phyloP scores from a whole-genome alignment of 2,888 invertebrate species.

The Ommatoiulus sabulosus region DNA sequence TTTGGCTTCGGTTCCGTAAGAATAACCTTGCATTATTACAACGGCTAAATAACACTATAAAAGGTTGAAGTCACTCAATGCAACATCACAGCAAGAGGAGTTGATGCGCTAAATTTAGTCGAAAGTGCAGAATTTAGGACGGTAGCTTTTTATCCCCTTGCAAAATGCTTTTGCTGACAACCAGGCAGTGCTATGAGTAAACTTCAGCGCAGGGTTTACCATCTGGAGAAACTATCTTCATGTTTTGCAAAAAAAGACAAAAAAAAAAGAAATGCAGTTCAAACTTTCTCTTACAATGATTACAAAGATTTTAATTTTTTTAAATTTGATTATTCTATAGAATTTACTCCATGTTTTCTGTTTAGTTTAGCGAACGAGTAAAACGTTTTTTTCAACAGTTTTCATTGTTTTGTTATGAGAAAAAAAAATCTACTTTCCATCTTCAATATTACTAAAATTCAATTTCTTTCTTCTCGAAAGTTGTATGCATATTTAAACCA shows the following conservation, averaged over 20 bases:
- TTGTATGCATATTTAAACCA: background rate
- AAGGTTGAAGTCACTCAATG: background rate
- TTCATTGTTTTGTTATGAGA: background rate
- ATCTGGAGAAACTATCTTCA: background rate
- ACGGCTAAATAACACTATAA: background rate
- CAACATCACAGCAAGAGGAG: background rate
- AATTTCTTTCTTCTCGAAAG: background rate
- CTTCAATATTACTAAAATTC: background rate
- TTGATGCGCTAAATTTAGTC: background rate
- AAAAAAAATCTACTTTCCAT: background rate
- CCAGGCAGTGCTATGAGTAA: background rate
- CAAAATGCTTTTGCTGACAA: background rate
- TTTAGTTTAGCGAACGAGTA: too few species aligned
- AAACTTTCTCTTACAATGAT: too few species aligned
- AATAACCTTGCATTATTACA: conserved; percentile 10
- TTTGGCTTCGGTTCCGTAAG: background rate
- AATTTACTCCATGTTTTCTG: too few species aligned
- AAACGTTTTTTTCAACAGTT: background rate
- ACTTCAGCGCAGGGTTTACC: background rate
- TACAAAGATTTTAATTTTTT: too few species aligned
- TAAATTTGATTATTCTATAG: too few species aligned
- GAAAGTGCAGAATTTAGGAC: conserved; percentile 2
- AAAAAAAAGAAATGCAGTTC: too few species aligned
- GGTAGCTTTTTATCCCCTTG: background rate
- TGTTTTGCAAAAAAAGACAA: too few species aligned